A percentile compares a stretch with the other conserved stretches of the same genome.
Evolutionary conservation across 1,140 invertebrate genomes (phyloP).

Genomic region (Drosophila saltans): DNA sequence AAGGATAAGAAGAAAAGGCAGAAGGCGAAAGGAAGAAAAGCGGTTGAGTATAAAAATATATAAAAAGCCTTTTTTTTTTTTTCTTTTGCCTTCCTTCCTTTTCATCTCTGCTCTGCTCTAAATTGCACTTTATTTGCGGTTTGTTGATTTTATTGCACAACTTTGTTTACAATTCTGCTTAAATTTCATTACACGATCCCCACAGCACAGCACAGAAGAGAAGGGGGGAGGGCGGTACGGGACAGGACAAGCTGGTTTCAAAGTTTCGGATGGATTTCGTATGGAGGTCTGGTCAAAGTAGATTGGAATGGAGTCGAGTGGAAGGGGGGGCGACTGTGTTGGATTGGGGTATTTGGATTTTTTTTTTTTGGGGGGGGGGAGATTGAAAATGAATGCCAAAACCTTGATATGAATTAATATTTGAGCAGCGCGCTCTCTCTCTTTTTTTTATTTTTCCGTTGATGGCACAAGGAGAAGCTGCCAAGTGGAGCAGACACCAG

Average conservation of each 20-base stretch:
- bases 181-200: conserved; percentile 76
- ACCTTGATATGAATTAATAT: conserved; percentile 82
- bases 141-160: conserved; percentile 72
- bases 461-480: conserved; percentile 26
- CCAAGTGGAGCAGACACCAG: conserved; percentile 57
- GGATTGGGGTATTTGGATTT: conserved; percentile 1
- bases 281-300: neutral
- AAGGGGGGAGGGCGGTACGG: neutral
- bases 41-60: conserved; percentile 4
- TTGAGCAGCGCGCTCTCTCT: conserved; percentile 52
- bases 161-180: conserved; percentile 72
- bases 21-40: neutral
- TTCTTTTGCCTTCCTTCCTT: neutral
- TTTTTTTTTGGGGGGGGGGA: neutral
- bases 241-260: neutral
- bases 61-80: conserved; percentile 32
- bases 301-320: neutral
- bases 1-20: conserved; percentile 26
- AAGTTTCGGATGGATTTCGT: too few species aligned
- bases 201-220: conserved; percentile 47
- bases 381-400: conserved; percentile 73
- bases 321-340: neutral
- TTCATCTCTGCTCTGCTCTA: conserved; percentile 35
- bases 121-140: conserved; percentile 70
- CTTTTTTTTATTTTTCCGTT: conserved; percentile 6